Conservation (phyloP, 2,888 invertebrate genomes). For the Agriopis leucophaearia region DNA sequence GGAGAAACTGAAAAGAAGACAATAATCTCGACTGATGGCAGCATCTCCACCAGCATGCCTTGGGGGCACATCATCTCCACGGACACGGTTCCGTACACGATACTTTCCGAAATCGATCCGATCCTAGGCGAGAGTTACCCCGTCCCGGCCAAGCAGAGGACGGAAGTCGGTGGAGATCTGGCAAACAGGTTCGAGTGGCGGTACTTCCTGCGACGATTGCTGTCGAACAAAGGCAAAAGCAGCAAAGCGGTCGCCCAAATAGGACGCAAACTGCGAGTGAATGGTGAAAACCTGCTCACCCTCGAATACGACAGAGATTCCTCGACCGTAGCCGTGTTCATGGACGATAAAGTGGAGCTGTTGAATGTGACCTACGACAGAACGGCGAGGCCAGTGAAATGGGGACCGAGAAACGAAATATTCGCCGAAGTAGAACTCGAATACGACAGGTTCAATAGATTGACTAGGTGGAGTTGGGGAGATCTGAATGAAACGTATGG, state of each 20-base stretch:
- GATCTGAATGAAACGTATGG: slow-evolving; percentile 95
- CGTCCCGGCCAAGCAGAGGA: slow-evolving; percentile 95
- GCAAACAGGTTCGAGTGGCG: slow-evolving; percentile 98
- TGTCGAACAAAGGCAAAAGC: slow-evolving; percentile 87
- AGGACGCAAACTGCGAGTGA: slow-evolving; percentile 94
- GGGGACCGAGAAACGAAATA: slow-evolving; percentile 94
- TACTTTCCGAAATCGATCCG: slow-evolving; percentile 95
- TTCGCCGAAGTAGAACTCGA: slow-evolving; percentile 96
- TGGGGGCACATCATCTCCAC: slow-evolving; percentile 96
- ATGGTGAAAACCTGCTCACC: slow-evolving; percentile 96
- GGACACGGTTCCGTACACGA: slow-evolving; percentile 96
- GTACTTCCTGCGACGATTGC: slow-evolving; percentile 93
- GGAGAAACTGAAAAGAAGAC: slow-evolving; percentile 94
- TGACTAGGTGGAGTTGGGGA: slow-evolving; percentile 97
- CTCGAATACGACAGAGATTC: slow-evolving; percentile 96
- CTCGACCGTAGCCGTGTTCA: slow-evolving; percentile 94
- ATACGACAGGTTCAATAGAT: slow-evolving; percentile 95
- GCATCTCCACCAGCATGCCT: slow-evolving; percentile 92
- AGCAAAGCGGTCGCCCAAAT: slow-evolving; percentile 92
- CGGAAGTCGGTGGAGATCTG: slow-evolving; percentile 95
- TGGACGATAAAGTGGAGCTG: slow-evolving; percentile 94
- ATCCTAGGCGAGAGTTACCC: slow-evolving; percentile 96
- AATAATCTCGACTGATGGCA: slow-evolving; percentile 92
- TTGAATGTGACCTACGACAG: slow-evolving; percentile 95
- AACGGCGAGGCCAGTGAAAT: slow-evolving; percentile 93